Percentiles rank a stretch among this genome's conserved stretches.
Conservation (phyloP, 2,113 vertebrate species). For the Antechinus stuartii region DNA sequence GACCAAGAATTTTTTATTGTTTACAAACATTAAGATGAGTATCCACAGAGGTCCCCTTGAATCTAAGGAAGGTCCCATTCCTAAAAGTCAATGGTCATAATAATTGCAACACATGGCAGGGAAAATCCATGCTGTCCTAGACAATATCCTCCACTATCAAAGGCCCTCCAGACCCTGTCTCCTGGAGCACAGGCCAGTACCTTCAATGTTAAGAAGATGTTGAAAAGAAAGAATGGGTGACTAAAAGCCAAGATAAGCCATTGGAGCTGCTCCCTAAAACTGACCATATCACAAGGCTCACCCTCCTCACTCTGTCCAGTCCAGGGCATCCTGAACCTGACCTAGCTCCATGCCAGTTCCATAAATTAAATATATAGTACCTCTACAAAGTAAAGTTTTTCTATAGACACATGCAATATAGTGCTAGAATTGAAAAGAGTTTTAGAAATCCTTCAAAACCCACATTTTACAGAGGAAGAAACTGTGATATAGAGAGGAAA, state of each 20-base stretch:
- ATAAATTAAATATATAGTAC: background rate
- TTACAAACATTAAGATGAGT: background rate
- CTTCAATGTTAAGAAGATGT: background rate
- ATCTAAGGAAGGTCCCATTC: background rate
- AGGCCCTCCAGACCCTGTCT: background rate
- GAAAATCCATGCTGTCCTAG: background rate
- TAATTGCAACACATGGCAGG: background rate
- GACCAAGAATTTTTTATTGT: background rate
- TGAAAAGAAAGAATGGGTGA: background rate
- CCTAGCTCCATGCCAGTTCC: background rate
- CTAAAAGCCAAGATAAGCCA: background rate
- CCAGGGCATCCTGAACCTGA: background rate
- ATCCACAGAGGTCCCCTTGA: background rate
- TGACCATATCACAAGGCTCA: background rate
- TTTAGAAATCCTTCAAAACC: background rate
- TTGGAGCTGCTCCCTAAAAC: background rate
- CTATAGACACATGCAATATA: background rate
- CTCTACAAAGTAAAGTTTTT: background rate
- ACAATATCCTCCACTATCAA: background rate
- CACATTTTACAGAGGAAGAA: background rate
- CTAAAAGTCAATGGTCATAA: background rate
- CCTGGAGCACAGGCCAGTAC: background rate
- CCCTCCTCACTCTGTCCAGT: background rate
- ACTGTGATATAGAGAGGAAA: background rate
- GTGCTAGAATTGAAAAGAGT: background rate